Base-by-base conservation (phyloP, 2,888 invertebrate species). In the Entomobrya multifasciata region DNA sequence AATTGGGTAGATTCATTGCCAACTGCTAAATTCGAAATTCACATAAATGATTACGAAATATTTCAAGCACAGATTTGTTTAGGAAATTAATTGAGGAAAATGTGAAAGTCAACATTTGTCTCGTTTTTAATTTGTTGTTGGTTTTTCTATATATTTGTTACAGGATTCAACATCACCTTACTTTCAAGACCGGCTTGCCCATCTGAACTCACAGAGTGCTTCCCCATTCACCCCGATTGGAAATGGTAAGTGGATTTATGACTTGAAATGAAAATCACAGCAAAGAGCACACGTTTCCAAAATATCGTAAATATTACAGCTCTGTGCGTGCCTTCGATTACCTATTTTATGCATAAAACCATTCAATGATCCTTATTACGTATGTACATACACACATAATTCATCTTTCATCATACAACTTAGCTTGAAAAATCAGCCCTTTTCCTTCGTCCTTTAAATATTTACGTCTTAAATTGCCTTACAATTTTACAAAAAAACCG, bases 131-230 rank as follows among this genome's bases (percentile, higher is more conserved):
- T n/a, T n/a, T n/a, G n/a, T 30, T 65, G 57, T 20, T 3, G 2
- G 8, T 25, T 22, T 57, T 22, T 57, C 11, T 3, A 20, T 57
- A 3, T 84, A 55, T 74, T 88, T 52, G 72, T 89, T 89, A 49
- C 90, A 90, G 90, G 88, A 76, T 41, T 79, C 88, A 41, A 67
- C 88, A 57, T 89, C 91, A 55, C 87, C 90, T 22, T 90, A 90
- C 72, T 90, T 91, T 85, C 91, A 90, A 57, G 90, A 91, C 44
- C 88, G 91, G 52, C 88, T 90, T 52, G 87, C 89, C 20, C 90
- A 90, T 86, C 87, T 90, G 11, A 87, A 79, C 67, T 89, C 90
- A 8, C 90, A 90, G 60, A 89, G 88, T 87, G 88, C 90, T 11
- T 90, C 90, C 47, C 90, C 90, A 13, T 90, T 90, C 88, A 90